These are phyloP conservation scores for Sinocyclocheilus anshuiensis DNA, from an alignment of 2,113 vertebrate genomes.

Conservation along the genomic window DNA sequence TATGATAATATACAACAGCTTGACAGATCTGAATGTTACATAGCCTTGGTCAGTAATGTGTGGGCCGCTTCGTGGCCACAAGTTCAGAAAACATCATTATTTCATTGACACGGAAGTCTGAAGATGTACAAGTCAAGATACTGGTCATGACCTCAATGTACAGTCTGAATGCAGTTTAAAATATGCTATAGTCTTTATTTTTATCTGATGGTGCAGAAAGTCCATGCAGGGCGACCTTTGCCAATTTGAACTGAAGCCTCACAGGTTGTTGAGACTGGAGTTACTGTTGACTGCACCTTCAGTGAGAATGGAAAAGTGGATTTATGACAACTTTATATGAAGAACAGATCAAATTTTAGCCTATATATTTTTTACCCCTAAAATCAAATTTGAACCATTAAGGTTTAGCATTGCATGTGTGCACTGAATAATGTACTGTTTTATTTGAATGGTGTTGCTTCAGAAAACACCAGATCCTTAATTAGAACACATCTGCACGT, in stretches of 20 bases:
- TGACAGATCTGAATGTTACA: neutral
- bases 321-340: neutral
- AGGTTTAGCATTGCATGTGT: neutral
- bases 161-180: neutral
- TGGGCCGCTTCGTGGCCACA: neutral
- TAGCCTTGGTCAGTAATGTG: too few species aligned
- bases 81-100: neutral
- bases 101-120: neutral
- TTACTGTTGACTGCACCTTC: neutral
- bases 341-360: neutral
- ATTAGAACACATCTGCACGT: neutral
- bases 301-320: neutral
- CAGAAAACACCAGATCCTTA: neutral
- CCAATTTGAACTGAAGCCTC: neutral
- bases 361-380: neutral
- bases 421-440: neutral
- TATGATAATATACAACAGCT: neutral
- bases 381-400: neutral
- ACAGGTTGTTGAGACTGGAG: too few species aligned
- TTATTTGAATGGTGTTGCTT: neutral
- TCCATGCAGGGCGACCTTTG: neutral
- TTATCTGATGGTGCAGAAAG: neutral
- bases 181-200: neutral
- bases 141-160: neutral
- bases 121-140: neutral